phyloP scores from a whole-genome alignment of 1,140 invertebrate species.

The Choristoneura fumiferana region DNA sequence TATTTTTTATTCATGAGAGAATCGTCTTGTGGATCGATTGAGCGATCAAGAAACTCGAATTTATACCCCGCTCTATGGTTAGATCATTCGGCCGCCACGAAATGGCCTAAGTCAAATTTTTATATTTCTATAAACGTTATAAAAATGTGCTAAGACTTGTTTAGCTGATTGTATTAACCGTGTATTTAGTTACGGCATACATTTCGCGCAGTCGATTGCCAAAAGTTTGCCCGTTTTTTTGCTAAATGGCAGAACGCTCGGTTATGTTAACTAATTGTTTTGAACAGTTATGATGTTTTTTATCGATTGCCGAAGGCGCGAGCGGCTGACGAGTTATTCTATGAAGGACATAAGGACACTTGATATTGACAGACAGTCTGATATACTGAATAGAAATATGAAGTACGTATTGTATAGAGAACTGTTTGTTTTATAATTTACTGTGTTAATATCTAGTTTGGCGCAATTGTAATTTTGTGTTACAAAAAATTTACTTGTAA shows the following conservation, averaged over 20 bases:
- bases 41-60: constrained; percentile 40
- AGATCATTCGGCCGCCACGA: constrained; percentile 26
- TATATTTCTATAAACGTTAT: constrained; percentile 12
- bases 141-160: constrained; percentile 1
- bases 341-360: too few species aligned
- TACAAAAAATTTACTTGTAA: too few species aligned
- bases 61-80: constrained; percentile 27
- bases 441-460: too few species aligned
- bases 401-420: too few species aligned
- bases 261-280: constrained; percentile 13
- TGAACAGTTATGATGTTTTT: constrained; percentile 12
- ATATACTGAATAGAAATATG: too few species aligned
- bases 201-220: constrained; percentile 3
- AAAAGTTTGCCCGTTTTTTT: not conserved
- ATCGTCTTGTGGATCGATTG: constrained; percentile 33
- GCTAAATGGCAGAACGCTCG: constrained; percentile 7
- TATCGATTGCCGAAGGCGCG: too few species aligned
- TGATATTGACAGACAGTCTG: too few species aligned
- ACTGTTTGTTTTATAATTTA: too few species aligned
- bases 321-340: too few species aligned
- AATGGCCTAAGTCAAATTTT: constrained; percentile 30
- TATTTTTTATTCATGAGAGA: constrained; percentile 52
- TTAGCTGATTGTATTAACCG: constrained; percentile 9
- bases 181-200: constrained; percentile 15
- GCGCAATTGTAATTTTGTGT: too few species aligned